Base-by-base conservation (phyloP, 2,113 vertebrate species). In the Tichodroma muraria region DNA sequence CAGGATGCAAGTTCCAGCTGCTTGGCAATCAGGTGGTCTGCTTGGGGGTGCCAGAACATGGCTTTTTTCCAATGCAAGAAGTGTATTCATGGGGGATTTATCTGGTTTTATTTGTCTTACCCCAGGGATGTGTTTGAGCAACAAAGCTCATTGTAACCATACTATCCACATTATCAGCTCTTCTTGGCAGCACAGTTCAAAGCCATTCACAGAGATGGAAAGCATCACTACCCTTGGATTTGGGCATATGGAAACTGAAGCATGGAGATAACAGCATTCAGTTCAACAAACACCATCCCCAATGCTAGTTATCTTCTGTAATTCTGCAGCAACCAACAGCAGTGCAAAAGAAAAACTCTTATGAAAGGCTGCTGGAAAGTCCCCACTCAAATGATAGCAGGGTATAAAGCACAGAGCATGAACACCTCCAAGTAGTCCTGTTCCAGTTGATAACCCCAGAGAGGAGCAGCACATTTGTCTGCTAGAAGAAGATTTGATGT, bases 171-270 rank as follows among this genome's bases (percentile, higher is more conserved):
- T 71, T 84, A 92, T 80, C 73, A 75, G 56, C 25, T 70, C 49
- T 84, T 89, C 24, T 87, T 95, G 93, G 91, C 89, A 81, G 64
- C 35, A 30, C 38, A 84, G 64, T 95, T 94, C 91, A 95, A 92
- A 95, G 69, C 24, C 79, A 0, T 40, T 87, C 61, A 35, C 38
- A 47, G 65, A 78, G n/a, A 70, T 87, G 84, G 80, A 89, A 94
- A 91, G 44, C 15, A 60, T 89, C 69, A 13, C 38, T 90, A 28
- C 15, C 15, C 28, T 63, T 73, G 38, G 7, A 65, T 91, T 90
- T 69, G 33, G 31, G 37, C 2, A 1, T 50, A 63, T 75, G 64
- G 64, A 90, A 86, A 80, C 16, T 30, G 50, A 83, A 88, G 42
- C 44, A 27, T 13, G 47, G 64, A 78, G 72, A 89, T 86, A 92